phyloP scores from a whole-genome alignment of 53 echinoderm and acorn worm genomes.

The Crossaster papposus region DNA sequence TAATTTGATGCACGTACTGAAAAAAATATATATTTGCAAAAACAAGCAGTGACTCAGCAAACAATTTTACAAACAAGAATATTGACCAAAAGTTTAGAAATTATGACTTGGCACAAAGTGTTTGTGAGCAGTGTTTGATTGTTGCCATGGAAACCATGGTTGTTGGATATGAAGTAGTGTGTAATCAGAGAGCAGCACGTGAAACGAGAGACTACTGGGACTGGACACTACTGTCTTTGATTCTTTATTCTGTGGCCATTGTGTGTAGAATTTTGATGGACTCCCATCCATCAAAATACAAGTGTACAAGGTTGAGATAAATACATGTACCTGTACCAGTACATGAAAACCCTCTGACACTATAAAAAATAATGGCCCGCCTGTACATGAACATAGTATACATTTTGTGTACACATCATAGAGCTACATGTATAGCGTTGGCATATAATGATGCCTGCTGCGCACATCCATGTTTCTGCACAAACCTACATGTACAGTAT shows the following conservation, averaged over 20 bases:
- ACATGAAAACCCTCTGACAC: neutral
- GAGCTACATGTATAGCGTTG: too few species aligned
- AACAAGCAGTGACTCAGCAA: too few species aligned
- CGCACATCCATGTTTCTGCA: too few species aligned
- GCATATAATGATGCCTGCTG: too few species aligned
- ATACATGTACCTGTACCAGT: neutral
- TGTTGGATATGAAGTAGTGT: constrained; percentile 24
- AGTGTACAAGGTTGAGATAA: neutral
- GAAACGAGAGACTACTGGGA: constrained; percentile 1
- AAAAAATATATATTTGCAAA: too few species aligned
- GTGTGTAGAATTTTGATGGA: neutral
- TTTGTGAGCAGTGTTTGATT: constrained; percentile 48
- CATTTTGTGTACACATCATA: too few species aligned
- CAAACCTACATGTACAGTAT: too few species aligned
- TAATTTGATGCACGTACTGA: too few species aligned
- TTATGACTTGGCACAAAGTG: neutral
- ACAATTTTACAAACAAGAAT: too few species aligned
- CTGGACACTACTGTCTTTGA: neutral
- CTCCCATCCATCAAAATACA: neutral
- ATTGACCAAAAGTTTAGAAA: too few species aligned
- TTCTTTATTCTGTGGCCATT: neutral
- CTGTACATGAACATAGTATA: too few species aligned
- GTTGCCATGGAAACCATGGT: constrained; percentile 37
- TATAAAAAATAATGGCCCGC: too few species aligned
- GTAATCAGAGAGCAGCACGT: neutral